These are phyloP conservation scores for Sphyrna mokarran DNA, from an alignment of 2,113 vertebrate genomes.

Conservation along the genomic window DNA sequence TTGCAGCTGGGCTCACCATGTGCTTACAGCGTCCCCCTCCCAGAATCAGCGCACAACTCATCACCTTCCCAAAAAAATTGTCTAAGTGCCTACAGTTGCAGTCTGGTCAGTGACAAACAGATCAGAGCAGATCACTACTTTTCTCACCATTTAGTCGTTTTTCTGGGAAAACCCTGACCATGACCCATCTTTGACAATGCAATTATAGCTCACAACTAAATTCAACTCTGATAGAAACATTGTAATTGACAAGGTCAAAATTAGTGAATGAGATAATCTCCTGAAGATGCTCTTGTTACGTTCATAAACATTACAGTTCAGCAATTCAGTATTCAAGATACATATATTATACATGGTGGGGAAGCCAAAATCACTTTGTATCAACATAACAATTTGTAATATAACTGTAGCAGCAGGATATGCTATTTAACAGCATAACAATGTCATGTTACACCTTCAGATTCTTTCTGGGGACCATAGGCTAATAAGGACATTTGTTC, in stretches of 20 bases:
- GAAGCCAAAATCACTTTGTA: not conserved
- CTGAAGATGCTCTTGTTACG: not conserved
- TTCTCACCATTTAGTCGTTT: no score
- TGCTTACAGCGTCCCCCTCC: no score
- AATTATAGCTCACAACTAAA: not conserved
- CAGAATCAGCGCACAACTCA: no score
- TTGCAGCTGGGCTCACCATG: no score
- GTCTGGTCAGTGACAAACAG: no score
- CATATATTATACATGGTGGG: not conserved
- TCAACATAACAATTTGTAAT: not conserved
- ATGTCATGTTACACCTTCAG: slow-evolving; percentile 52
- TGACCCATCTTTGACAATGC: not conserved
- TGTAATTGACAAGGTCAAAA: slow-evolving; percentile 55
- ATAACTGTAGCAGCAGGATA: slow-evolving; percentile 1
- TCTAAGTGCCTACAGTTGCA: no score
- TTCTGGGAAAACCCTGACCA: no score
- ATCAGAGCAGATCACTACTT: no score
- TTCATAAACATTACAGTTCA: not conserved
- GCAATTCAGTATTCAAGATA: not conserved
- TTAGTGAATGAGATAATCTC: not conserved
- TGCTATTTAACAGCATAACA: slow-evolving; percentile 40
- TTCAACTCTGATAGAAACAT: not conserved
- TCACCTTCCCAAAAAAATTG: no score
- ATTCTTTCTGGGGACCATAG: slow-evolving; percentile 39
- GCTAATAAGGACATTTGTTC: slow-evolving; percentile 45